Evolutionary conservation across 2,888 invertebrate species (phyloP).

Genomic region (Brenthis hecate): DNA sequence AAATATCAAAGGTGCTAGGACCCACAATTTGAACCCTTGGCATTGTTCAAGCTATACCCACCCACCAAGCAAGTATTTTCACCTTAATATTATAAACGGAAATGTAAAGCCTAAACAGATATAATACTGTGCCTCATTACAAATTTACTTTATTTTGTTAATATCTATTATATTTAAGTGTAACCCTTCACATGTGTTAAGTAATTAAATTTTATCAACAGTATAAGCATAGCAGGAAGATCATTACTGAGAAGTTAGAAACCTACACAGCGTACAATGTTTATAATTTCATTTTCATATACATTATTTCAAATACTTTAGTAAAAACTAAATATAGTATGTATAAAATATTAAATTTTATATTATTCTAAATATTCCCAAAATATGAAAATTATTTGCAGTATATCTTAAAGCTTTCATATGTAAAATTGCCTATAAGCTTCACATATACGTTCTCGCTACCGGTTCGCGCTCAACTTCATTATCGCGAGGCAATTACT

Average conservation of each 20-base stretch:
- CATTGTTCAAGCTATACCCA: too few species aligned
- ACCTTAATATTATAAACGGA: too few species aligned
- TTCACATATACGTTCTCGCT: slow-evolving; percentile 46
- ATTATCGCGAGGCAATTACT: slow-evolving; percentile 59
- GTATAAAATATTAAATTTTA: slow-evolving; percentile 6
- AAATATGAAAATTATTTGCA: slow-evolving; percentile 25
- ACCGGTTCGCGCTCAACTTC: slow-evolving; percentile 49
- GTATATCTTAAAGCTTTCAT: slow-evolving; percentile 16
- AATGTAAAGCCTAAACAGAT: too few species aligned
- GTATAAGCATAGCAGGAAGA: neutral
- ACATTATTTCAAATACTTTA: neutral
- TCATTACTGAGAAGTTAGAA: neutral
- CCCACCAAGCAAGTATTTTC: too few species aligned
- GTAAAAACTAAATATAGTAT: neutral
- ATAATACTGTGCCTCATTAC: too few species aligned
- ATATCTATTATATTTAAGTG: too few species aligned
- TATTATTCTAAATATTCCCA: slow-evolving; percentile 5
- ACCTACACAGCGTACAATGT: neutral
- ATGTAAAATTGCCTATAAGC: slow-evolving; percentile 29
- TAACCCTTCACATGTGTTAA: too few species aligned
- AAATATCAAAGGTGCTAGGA: too few species aligned
- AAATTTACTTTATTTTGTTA: too few species aligned
- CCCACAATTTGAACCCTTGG: too few species aligned
- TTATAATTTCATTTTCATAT: slow-evolving; percentile 9
- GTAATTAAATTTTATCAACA: too few species aligned